A percentile compares a stretch with the other conserved stretches of the same genome.
phyloP scores from a whole-genome alignment of 2,797 vertebrate genomes.

The Gymnoscopelus braueri region DNA sequence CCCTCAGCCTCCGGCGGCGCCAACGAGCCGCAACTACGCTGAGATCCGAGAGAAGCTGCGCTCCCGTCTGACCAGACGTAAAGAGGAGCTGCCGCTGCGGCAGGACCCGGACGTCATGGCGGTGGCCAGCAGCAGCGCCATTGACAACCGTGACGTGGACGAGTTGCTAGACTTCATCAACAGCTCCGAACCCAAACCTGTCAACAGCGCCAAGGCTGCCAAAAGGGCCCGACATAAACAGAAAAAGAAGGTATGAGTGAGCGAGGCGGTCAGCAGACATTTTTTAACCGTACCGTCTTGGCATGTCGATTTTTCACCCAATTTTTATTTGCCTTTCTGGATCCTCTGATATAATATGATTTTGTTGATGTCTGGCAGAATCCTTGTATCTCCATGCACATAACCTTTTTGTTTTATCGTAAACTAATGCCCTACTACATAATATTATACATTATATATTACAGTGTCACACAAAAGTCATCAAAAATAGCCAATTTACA shows the following conservation, averaged over 20 bases:
- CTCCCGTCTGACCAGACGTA: conserved; percentile 93
- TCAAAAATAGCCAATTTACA: too few relatives aligned
- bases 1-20: conserved; percentile 93
- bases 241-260: conserved; percentile 90
- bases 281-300: too few relatives aligned
- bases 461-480: too few relatives aligned
- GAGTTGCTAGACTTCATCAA: conserved; percentile 98
- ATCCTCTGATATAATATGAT: background rate
- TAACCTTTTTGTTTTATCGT: too few relatives aligned
- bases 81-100: conserved; percentile 94
- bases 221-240: conserved; percentile 98
- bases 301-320: background rate
- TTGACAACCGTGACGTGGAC: conserved; percentile 94
- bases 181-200: conserved; percentile 93
- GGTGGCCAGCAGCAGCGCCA: conserved; percentile 59
- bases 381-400: too few relatives aligned
- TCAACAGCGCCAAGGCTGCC: conserved; percentile 97
- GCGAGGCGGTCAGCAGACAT: too few relatives aligned
- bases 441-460: too few relatives aligned
- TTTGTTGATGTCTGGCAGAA: too few relatives aligned
- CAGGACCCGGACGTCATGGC: conserved; percentile 89
- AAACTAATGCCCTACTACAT: too few relatives aligned
- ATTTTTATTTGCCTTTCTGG: background rate
- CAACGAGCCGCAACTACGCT: conserved; percentile 97
- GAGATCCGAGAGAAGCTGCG: conserved; percentile 98